Base-by-base conservation (phyloP, 1,140 invertebrate genomes). In the Cepaea nemoralis region DNA sequence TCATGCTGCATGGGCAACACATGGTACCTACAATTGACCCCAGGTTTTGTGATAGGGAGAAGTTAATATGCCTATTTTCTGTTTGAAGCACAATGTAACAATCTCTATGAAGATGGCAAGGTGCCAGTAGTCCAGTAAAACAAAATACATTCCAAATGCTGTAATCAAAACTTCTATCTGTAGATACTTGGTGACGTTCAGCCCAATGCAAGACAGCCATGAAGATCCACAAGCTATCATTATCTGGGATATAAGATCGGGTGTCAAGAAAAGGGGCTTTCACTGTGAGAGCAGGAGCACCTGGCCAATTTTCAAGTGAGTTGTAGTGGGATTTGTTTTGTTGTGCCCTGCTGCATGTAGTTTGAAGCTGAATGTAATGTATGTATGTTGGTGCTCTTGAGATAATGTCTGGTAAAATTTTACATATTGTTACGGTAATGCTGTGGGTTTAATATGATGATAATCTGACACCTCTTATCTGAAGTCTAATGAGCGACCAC, bases 201-300 rank as follows among this genome's bases (percentile, higher is more conserved):
- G 96, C 83, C 94, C 96, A 12, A 92, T 94, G 84, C 92, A 94
- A 70, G 94, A 97, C 88, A 89, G 86, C 84, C 89, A 93, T 89
- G 93, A 92, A 93, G 91, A 91, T 69, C 88, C 90, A 2, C 88
- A 91, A 77, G 88, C 89, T 33, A 89, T 92, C 71, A 92, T 92
- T 66, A 91, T 92, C 31, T 99, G 97, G 97, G 97, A 99, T 91
- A 96, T 98, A 69, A 93, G 96, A 86, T 91, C 96, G 42, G 97
- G 97, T n/a, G 94, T 95, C 83, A 97, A 98, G 88, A 98, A 98
- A 90, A 94, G 98, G 88, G 94, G 95, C 0, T 99, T 99, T 91
- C 94, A 94, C 74, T 95, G 96, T 5, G 96, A 98, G 73, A 95
- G 94, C 0, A 94, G 95, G 31, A 91, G 91, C 27, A 91, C 91